These are phyloP conservation scores for Diadumene lineata DNA, from an alignment of 92 coral and sea anemone species.

Conservation along the genomic window DNA sequence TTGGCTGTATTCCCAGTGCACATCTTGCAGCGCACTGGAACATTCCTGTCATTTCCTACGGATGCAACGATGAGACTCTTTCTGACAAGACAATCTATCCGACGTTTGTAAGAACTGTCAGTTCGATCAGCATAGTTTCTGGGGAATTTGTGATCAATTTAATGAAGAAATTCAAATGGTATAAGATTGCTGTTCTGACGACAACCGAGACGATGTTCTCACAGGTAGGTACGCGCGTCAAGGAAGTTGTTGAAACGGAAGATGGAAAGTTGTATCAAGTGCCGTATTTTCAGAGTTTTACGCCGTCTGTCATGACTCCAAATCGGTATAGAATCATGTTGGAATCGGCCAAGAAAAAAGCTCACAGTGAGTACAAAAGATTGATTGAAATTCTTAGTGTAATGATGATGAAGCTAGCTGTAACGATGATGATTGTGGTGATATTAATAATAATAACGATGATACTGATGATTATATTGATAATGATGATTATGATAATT, in stretches of 20 bases:
- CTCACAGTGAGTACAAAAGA: conserved; percentile 63
- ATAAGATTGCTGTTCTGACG: conserved; percentile 59
- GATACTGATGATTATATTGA: background rate
- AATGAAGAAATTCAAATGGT: conserved; percentile 65
- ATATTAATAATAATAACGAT: background rate
- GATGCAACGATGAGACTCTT: conserved; percentile 60
- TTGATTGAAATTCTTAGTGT: background rate
- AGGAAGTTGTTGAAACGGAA: conserved; percentile 16
- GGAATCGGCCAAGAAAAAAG: conserved; percentile 56
- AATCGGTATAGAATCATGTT: conserved; percentile 49
- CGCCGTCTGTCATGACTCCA: conserved; percentile 30
- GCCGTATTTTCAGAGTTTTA: conserved; percentile 30
- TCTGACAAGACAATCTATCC: conserved; percentile 58
- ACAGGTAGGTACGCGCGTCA: conserved; percentile 58
- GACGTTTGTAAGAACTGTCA: conserved; percentile 82
- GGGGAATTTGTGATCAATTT: conserved; percentile 53
- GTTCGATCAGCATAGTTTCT: conserved; percentile 43
- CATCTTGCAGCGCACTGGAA: conserved; percentile 76
- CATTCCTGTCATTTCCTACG: conserved; percentile 76
- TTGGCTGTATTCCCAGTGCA: conserved; percentile 73
- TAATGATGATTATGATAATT: no score
- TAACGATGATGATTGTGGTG: no score
- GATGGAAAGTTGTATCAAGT: background rate
- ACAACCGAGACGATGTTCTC: conserved; percentile 76
- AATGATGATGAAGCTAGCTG: background rate